A percentile compares a stretch with the other conserved stretches of the same genome.
Conservation (phyloP, 2,113 vertebrate genomes). For the Psilopsiagon aurifrons region DNA sequence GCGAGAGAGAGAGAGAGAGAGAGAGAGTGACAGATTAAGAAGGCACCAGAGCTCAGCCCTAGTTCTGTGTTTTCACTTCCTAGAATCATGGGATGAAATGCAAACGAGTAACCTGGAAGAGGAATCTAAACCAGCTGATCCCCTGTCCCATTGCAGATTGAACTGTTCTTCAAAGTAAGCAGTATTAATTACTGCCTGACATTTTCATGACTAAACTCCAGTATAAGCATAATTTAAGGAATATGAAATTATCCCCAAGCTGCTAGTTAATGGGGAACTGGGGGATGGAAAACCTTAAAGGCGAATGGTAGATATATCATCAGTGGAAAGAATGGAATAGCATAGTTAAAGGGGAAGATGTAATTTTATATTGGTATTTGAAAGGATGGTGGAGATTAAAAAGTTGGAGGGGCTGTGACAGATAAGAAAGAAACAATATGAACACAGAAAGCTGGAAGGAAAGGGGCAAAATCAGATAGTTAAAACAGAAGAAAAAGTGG, state of each 20-base stretch:
- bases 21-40: not conserved
- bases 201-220: constrained; percentile 17
- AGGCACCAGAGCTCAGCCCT: not conserved
- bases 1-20: too few relatives aligned
- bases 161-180: not conserved
- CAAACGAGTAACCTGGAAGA: not conserved
- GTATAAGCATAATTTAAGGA: not conserved
- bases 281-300: not conserved
- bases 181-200: not conserved
- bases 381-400: not conserved
- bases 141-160: not conserved
- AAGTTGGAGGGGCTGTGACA: not conserved
- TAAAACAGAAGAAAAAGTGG: not conserved
- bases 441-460: not conserved
- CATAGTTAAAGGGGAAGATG: not conserved
- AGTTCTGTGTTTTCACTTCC: not conserved
- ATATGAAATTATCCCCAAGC: not conserved
- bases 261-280: not conserved
- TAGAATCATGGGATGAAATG: not conserved
- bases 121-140: not conserved
- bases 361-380: not conserved
- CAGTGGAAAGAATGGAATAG: not conserved
- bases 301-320: not conserved
- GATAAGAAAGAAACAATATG: not conserved
- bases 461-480: not conserved